Conservation (phyloP, 2,797 vertebrate genomes). For the Myotis planiceps region DNA sequence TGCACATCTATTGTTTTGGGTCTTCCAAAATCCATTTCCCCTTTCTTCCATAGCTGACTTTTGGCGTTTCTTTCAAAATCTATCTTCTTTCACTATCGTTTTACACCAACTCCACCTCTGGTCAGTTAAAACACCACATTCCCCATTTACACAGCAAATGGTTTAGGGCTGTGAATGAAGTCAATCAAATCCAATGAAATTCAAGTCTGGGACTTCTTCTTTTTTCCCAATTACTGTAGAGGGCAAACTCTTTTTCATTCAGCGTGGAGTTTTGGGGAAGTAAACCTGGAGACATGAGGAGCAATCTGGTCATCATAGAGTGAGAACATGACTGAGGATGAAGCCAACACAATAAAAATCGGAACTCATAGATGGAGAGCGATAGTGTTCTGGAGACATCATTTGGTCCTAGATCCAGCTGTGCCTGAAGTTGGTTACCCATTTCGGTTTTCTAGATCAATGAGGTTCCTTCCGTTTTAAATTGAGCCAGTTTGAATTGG, state of each 20-base stretch:
- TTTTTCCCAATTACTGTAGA: neutral
- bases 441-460: neutral
- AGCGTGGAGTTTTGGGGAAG: neutral
- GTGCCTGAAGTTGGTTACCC: neutral
- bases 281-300: neutral
- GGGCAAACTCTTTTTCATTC: neutral
- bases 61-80: slow-evolving; percentile 3
- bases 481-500: neutral
- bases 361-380: neutral
- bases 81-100: neutral
- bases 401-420: neutral
- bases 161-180: neutral
- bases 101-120: neutral
- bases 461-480: neutral
- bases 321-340: neutral
- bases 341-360: neutral
- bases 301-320: neutral
- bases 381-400: neutral
- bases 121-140: neutral
- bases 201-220: neutral
- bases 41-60: neutral
- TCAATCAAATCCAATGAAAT: neutral
- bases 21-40: neutral
- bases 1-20: neutral
- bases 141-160: neutral